A percentile compares a stretch with the other conserved stretches of the same genome.
Conservation (phyloP, 1,140 invertebrate genomes). For the Euwallacea similis region DNA sequence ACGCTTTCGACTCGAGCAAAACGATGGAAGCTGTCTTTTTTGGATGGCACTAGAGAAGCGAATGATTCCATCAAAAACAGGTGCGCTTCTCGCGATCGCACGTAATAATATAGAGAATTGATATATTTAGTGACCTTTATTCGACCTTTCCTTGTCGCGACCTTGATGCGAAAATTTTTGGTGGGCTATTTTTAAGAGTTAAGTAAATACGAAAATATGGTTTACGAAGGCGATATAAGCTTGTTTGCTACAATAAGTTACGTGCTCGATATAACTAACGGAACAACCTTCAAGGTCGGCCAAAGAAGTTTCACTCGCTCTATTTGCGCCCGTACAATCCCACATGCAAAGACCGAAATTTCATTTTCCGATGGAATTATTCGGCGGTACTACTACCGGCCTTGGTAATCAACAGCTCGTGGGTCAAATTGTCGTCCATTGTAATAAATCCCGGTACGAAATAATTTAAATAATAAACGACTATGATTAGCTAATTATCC, state of each 20-base stretch:
- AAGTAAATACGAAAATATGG: constrained; percentile 1
- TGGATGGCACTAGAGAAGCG: too few species aligned
- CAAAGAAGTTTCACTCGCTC: too few species aligned
- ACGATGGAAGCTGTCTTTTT: too few species aligned
- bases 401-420: background rate
- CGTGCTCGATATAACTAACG: background rate
- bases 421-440: constrained; percentile 7
- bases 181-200: constrained; percentile 17
- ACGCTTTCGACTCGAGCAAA: too few species aligned
- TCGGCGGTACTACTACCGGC: background rate
- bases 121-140: constrained; percentile 15
- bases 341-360: too few species aligned
- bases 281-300: too few species aligned
- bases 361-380: too few species aligned
- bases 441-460: constrained; percentile 36
- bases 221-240: background rate
- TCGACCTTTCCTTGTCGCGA: constrained; percentile 22
- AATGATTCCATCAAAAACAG: constrained; percentile 8
- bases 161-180: constrained; percentile 17
- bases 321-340: too few species aligned
- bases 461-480: constrained; percentile 34
- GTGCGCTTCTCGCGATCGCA: constrained; percentile 14
- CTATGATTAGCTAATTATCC: constrained; percentile 38
- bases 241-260: background rate
- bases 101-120: constrained; percentile 14